phyloP scores from a whole-genome alignment of 2,888 invertebrate genomes.

The Bombyx huttoni region DNA sequence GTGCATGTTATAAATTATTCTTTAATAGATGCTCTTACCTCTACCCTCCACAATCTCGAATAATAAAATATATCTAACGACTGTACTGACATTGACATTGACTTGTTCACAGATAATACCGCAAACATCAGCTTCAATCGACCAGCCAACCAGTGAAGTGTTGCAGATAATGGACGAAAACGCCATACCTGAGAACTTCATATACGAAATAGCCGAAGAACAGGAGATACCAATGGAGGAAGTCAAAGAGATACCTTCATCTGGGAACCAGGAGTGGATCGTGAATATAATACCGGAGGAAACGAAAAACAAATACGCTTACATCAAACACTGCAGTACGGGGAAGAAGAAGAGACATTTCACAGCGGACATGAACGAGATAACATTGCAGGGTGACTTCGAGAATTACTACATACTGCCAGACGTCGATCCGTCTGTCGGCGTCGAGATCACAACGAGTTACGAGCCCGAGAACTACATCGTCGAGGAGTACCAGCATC shows the following conservation, averaged over 20 bases:
- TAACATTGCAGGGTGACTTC: conserved; percentile 50
- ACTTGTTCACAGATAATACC: conserved; percentile 41
- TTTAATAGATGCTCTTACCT: too few species aligned
- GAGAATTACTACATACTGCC: conserved; percentile 64
- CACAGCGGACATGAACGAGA: conserved; percentile 54
- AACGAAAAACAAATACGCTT: conserved; percentile 50
- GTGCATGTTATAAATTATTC: too few species aligned
- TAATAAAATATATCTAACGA: too few species aligned
- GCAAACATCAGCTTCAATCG: conserved; percentile 23
- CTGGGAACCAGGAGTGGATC: conserved; percentile 47
- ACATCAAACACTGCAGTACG: conserved; percentile 52
- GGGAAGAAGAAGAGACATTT: conserved; percentile 55
- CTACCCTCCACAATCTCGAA: too few species aligned
- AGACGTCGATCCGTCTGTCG: conserved; percentile 55
- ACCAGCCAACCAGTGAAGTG: conserved; percentile 23
- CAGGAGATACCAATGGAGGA: conserved; percentile 64
- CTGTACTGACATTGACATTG: background rate
- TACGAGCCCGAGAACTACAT: conserved; percentile 59
- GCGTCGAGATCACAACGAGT: conserved; percentile 55
- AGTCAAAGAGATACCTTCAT: conserved; percentile 43
- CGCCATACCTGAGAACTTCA: conserved; percentile 49
- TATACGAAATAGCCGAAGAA: conserved; percentile 63
- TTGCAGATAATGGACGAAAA: conserved; percentile 46
- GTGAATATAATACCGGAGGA: conserved; percentile 55
- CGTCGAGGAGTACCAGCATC: conserved; percentile 49